A percentile compares a stretch with the other conserved stretches of the same genome.
phyloP scores from a whole-genome alignment of 1,140 invertebrate species.

The Leguminivora glycinivorella region DNA sequence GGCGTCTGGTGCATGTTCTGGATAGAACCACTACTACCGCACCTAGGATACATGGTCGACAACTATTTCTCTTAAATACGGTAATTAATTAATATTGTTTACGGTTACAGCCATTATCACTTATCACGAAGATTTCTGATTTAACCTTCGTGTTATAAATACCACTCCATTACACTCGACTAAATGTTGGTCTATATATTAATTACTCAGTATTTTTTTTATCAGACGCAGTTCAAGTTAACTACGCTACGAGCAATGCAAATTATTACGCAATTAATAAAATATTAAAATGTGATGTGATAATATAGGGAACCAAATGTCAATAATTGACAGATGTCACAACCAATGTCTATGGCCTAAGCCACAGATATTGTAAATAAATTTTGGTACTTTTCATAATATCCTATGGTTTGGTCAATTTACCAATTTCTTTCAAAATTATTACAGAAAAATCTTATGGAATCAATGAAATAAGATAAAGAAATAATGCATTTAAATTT shows the following conservation, averaged over 20 bases:
- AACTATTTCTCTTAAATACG: not conserved
- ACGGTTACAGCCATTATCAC: constrained; percentile 18
- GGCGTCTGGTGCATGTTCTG: constrained; percentile 83
- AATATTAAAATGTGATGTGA: constrained; percentile 6
- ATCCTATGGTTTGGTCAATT: not conserved
- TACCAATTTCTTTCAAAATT: not conserved
- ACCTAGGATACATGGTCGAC: constrained; percentile 84
- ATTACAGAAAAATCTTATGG: not conserved
- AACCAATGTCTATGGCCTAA: not conserved
- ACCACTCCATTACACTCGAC: not conserved
- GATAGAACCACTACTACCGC: constrained; percentile 90
- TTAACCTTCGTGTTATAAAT: not conserved
- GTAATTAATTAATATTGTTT: constrained; percentile 8
- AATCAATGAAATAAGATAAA: not conserved
- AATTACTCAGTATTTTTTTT: not conserved
- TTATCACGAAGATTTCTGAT: not conserved
- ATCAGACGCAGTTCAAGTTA: constrained; percentile 1
- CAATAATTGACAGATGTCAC: not conserved
- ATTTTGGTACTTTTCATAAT: not conserved
- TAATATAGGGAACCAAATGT: not conserved
- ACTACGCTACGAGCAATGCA: not conserved
- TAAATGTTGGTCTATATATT: not conserved
- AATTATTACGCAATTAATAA: constrained; percentile 8
- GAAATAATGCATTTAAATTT: not conserved
- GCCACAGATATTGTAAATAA: not conserved